These are phyloP conservation scores for Podarcis cretensis DNA, from an alignment of 2,113 vertebrate genomes.

Conservation along the genomic window DNA sequence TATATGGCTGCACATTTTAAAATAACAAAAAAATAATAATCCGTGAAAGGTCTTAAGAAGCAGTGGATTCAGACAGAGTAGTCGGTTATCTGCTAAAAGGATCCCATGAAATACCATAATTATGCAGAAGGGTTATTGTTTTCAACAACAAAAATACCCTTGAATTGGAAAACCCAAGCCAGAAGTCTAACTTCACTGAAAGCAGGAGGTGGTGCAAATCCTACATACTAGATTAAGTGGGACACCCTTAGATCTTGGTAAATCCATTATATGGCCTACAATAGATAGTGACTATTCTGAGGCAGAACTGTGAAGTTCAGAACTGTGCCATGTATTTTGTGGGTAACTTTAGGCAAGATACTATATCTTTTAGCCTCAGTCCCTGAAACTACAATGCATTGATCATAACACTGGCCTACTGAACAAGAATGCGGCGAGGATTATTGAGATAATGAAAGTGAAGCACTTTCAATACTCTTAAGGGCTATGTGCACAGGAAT, in stretches of 20 bases:
- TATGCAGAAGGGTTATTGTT: background rate
- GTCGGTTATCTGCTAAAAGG: background rate
- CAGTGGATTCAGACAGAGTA: background rate
- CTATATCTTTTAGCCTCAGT: no score
- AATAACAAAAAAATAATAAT: background rate
- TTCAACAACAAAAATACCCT: background rate
- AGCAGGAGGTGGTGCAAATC: background rate
- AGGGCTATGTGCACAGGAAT: no score
- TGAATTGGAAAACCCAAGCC: background rate
- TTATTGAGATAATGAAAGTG: no score
- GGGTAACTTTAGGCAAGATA: no score
- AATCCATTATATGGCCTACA: no score
- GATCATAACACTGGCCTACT: no score
- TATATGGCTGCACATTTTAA: background rate
- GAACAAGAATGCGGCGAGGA: no score
- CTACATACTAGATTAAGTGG: background rate
- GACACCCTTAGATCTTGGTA: background rate
- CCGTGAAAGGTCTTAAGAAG: background rate
- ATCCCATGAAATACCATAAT: background rate
- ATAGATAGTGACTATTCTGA: no score
- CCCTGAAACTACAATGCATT: no score
- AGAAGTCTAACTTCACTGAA: background rate
- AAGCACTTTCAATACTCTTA: no score
- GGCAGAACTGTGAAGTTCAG: no score
- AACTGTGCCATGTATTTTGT: no score